Conservation (phyloP, 2,797 vertebrate species). For the Danio albolineatus region DNA sequence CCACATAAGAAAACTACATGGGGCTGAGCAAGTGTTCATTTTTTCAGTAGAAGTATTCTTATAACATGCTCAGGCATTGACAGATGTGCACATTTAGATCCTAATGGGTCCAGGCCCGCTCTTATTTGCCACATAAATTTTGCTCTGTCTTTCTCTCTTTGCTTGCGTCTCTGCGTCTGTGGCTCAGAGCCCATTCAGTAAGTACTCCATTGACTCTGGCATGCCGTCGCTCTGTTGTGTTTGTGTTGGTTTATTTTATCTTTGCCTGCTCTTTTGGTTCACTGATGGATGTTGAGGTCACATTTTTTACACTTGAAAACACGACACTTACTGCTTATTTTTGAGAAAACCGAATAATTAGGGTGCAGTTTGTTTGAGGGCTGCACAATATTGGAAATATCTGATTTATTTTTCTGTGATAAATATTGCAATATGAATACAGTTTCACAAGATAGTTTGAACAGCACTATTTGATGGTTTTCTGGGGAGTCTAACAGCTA, state of each 20-base stretch:
- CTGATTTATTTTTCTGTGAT: too few relatives aligned
- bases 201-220: constrained; percentile 74
- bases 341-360: constrained; percentile 12
- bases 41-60: constrained; percentile 1
- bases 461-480: too few relatives aligned
- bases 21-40: neutral
- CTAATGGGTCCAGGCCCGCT: neutral
- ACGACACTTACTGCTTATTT: constrained; percentile 42
- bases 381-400: too few relatives aligned
- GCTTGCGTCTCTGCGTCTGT: constrained; percentile 73
- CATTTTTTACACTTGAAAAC: constrained; percentile 40
- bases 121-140: constrained; percentile 14
- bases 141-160: constrained; percentile 64
- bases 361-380: neutral
- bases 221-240: constrained; percentile 61
- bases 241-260: constrained; percentile 55
- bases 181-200: constrained; percentile 78
- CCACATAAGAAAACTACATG: neutral
- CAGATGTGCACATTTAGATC: neutral
- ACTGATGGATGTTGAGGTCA: constrained; percentile 51
- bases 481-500: too few relatives aligned
- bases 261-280: constrained; percentile 39
- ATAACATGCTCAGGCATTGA: neutral
- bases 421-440: too few relatives aligned
- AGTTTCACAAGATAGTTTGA: too few relatives aligned